These are phyloP conservation scores for Galerucella pusilla DNA, from an alignment of 2,888 invertebrate species.

Conservation along the genomic window DNA sequence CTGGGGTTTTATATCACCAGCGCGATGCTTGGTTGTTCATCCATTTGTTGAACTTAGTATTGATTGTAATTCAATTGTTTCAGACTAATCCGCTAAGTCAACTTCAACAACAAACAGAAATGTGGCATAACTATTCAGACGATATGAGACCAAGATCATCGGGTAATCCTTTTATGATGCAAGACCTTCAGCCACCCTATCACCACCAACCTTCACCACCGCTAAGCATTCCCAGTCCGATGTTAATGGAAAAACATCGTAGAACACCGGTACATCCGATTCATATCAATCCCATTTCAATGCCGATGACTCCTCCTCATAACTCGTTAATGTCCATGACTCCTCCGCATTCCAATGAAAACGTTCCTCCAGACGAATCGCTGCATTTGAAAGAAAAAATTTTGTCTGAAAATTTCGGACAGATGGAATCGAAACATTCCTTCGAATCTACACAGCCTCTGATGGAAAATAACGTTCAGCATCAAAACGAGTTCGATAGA, in stretches of 20 bases:
- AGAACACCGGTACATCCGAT: slow-evolving; percentile 43
- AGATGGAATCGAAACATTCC: slow-evolving; percentile 33
- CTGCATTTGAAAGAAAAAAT: slow-evolving; percentile 19
- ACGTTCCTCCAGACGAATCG: slow-evolving; percentile 50
- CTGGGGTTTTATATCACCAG: too few species aligned
- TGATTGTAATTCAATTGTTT: slow-evolving; percentile 22
- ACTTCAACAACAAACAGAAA: slow-evolving; percentile 60
- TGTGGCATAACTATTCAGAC: slow-evolving; percentile 60
- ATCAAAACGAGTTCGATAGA: slow-evolving; percentile 20
- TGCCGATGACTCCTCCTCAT: slow-evolving; percentile 46
- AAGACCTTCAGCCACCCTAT: slow-evolving; percentile 40
- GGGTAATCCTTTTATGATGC: slow-evolving; percentile 48
- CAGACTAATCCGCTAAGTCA: slow-evolving; percentile 59
- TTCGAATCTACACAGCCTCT: slow-evolving; percentile 36
- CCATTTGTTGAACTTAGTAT: too few species aligned
- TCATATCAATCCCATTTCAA: slow-evolving; percentile 35
- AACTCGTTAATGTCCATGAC: slow-evolving; percentile 44
- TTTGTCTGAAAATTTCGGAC: slow-evolving; percentile 18
- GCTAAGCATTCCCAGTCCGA: slow-evolving; percentile 44
- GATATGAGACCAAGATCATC: slow-evolving; percentile 51
- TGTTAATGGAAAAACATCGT: slow-evolving; percentile 47
- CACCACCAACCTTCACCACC: slow-evolving; percentile 44
- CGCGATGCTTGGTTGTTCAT: too few species aligned
- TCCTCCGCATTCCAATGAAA: slow-evolving; percentile 52
- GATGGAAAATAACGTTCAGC: slow-evolving; percentile 30